Evolutionary conservation across 1,140 invertebrate species (phyloP), one percentile per base, ranked within the genome.

Genomic region (Metaphire vulgaris): DNA sequence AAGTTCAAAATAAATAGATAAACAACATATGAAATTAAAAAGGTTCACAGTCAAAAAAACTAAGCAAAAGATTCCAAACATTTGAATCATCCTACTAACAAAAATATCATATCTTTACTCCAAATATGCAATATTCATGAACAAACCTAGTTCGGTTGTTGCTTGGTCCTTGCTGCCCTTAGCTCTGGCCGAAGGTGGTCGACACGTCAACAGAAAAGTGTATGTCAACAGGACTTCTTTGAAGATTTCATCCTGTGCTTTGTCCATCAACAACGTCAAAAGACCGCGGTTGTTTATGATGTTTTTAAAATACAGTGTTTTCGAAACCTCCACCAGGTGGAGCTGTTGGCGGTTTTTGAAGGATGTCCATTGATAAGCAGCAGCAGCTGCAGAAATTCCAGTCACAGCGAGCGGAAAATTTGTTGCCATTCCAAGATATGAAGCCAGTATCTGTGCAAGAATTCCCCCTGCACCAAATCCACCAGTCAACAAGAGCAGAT

Each of bases 171-270:
- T 70, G 33, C 69, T 81, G 14, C 69, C 33, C 26, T 76, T 73
- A 33, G 56, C 69, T 26, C 68, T 73, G 0, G 71, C 74, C 15
- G 76, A 69, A 14, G 73, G 72, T 41, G 83, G 78, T 72, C 82
- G 72, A 41, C 80, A 79, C 12, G 80, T 80, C 65, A 84, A 80
- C 1, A 86, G 77, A 69, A 84, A 86, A 14, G 80, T 79, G 70
- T 86, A 86, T 1, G 81, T 79, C 14, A 85, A 75, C 67, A 85
- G 72, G 0, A 81, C 81, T 75, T 85, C 83, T 72, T 86, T 86
- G 32, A 85, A 83, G 41, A 79, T 82, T 69, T 86, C 85, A 74
- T 86, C 85, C 72, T 85, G 81, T 6, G 85, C 84, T 71, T 84
- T 71, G 72, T 85, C 83, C 12, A 86, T 83, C 56, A 86, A 64